A percentile compares a stretch with the other conserved stretches of the same genome.
phyloP scores from a whole-genome alignment of 2,888 invertebrate genomes.

The Melikaiella ostensackeni region DNA sequence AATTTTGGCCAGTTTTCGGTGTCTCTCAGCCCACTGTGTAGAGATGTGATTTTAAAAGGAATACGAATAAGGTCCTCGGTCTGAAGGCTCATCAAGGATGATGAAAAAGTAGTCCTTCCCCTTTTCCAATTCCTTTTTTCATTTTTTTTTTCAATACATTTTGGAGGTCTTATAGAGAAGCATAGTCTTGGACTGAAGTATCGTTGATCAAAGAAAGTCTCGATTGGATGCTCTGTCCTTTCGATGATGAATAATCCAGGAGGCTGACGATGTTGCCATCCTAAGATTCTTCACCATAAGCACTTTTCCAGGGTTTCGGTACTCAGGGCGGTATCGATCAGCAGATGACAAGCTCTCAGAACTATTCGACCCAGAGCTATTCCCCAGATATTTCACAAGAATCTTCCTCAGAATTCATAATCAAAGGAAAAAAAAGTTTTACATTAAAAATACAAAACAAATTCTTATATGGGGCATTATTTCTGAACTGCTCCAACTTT shows the following conservation, averaged over 20 bases:
- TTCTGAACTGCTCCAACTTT: no score
- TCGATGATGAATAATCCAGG: slow-evolving; percentile 66
- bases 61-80: slow-evolving; percentile 5
- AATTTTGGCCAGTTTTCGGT: no score
- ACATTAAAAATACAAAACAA: not conserved
- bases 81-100: slow-evolving; percentile 5
- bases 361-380: slow-evolving; percentile 11
- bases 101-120: not conserved
- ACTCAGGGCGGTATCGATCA: slow-evolving; percentile 30
- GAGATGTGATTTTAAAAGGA: not conserved
- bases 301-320: slow-evolving; percentile 45
- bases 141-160: not conserved
- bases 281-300: slow-evolving; percentile 45
- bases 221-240: slow-evolving; percentile 61
- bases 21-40: no score
- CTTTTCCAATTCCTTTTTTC: not conserved
- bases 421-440: not conserved
- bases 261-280: slow-evolving; percentile 43
- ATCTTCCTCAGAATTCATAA: not conserved
- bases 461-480: not conserved
- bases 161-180: slow-evolving; percentile 4
- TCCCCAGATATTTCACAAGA: not conserved
- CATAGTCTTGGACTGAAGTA: slow-evolving; percentile 45
- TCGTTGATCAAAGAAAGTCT: slow-evolving; percentile 64
- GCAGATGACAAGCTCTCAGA: not conserved